Evolutionary conservation across 2,797 vertebrate genomes (phyloP).

Genomic region (Hozukius guyotensis): DNA sequence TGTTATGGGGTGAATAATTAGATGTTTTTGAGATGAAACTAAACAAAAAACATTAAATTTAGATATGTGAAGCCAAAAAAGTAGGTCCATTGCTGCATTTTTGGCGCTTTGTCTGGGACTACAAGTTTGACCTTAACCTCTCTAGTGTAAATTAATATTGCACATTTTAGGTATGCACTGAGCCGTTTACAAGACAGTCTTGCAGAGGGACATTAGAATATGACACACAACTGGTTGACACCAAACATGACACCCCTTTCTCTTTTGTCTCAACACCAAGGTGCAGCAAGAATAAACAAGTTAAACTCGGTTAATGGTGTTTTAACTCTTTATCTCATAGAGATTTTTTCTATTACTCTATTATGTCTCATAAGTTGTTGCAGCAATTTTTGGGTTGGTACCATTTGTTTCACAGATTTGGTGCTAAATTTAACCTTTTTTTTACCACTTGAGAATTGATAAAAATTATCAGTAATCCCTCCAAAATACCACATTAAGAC

Average conservation of each 20-base stretch:
- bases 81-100: background rate
- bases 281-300: background rate
- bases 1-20: background rate
- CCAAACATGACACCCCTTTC: background rate
- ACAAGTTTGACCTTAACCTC: background rate
- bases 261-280: background rate
- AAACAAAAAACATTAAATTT: background rate
- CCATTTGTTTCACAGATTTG: too few species aligned
- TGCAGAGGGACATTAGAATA: background rate
- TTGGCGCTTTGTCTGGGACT: background rate
- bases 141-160: background rate
- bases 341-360: background rate
- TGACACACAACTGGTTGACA: background rate
- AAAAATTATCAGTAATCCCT: too few species aligned
- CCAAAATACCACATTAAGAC: too few species aligned
- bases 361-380: too few species aligned
- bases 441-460: too few species aligned
- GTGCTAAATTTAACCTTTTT: too few species aligned
- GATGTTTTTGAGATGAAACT: background rate
- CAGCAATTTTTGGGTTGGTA: too few species aligned
- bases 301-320: background rate
- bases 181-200: background rate
- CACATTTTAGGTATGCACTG: background rate
- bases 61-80: background rate
- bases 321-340: background rate